Evolutionary conservation across 2,888 invertebrate genomes (phyloP).

Genomic region (Cepaea hortensis): DNA sequence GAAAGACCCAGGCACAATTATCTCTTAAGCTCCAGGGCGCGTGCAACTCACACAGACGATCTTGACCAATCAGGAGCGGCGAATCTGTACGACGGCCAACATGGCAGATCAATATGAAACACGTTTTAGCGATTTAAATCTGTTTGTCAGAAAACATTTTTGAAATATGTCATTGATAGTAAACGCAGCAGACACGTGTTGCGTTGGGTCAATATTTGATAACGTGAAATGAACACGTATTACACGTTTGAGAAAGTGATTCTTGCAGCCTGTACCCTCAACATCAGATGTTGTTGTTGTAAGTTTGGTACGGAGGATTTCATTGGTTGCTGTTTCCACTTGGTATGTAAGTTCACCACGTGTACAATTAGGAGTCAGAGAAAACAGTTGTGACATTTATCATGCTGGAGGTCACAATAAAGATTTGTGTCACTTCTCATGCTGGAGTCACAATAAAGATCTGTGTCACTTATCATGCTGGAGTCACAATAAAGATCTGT

Average conservation of each 20-base stretch:
- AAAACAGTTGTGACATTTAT: too few species aligned
- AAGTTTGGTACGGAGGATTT: too few species aligned
- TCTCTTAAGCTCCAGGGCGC: slow-evolving; percentile 33
- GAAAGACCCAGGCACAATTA: slow-evolving; percentile 35
- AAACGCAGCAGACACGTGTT: slow-evolving; percentile 1
- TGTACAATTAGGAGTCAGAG: too few species aligned
- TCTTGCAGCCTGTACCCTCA: too few species aligned
- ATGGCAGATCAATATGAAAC: slow-evolving; percentile 44
- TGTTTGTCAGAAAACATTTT: neutral
- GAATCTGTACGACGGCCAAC: slow-evolving; percentile 42
- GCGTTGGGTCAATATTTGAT: neutral
- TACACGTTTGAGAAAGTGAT: neutral
- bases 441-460: too few species aligned
- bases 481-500: too few species aligned
- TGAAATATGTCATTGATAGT: neutral
- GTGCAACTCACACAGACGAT: neutral
- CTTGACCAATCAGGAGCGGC: slow-evolving; percentile 42
- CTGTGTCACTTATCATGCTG: too few species aligned
- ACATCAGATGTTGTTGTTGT: too few species aligned
- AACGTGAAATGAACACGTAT: neutral
- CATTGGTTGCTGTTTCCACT: too few species aligned
- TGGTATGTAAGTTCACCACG: too few species aligned
- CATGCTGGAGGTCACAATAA: too few species aligned
- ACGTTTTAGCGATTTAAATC: slow-evolving; percentile 16
- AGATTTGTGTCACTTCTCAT: too few species aligned